Evolutionary conservation across 2,113 vertebrate genomes (phyloP), one percentile per base, ranked within the genome.

Genomic region (Vulpes lagopus): DNA sequence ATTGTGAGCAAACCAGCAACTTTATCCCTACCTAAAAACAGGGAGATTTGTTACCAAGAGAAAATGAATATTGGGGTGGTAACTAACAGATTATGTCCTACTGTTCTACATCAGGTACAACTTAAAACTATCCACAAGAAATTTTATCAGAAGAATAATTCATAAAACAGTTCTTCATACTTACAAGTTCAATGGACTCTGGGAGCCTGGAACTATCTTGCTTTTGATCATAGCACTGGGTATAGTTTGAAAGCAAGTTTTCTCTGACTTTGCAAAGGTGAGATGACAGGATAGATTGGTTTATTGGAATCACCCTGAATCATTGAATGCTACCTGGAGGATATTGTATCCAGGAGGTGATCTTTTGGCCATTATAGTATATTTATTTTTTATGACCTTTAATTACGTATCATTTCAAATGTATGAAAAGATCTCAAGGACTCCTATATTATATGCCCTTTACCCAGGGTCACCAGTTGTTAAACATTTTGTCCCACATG

Each of bases 61-160:
- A 64, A 12, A 55, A 82, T 69, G 51, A 73, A 59, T 73, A 65
- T 27, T 82, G 15, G 10, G 5, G 25, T 85, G 11, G 49, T 38
- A 92, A 84, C 16, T 73, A 89, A 16, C 23, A 73, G 30, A 51
- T 53, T 71, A 55, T 80, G 43, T 43, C 53, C 73, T 22, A 35
- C 30, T 84, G 20, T 80, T 82, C 38, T 80, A 27, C 19, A 82
- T 30, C 25, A 92, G n/a, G 5, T 57, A 17, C 25, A 89, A 64
- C 32, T 30, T 65, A 89, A 92, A 89, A 94, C 25, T 19, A 65
- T 25, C 3, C 85, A 32, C 9, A 94, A 79, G 79, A 80, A 71
- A 57, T 92, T 82, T 85, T 73, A 35, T 89, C 35, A 80, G 79
- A 94, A 85, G 30, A 91, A 67, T 65, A 65, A 85, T 60, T 73